A percentile compares a stretch with the other conserved stretches of the same genome.
These are phyloP conservation scores for zebrafish (Danio rerio) DNA, from an alignment of 2,113 vertebrate genomes.

Conservation along the genomic window GRCz12tu NC_133189.1:37134001-37134500, in stretches of 20 bases:
- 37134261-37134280: slow-evolving; percentile 38
- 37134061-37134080: slow-evolving; percentile 10
- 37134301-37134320: not conserved
- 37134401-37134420: slow-evolving; percentile 4
- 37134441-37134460: slow-evolving; percentile 55
- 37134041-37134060: not conserved
- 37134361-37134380: slow-evolving; percentile 33
- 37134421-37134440: slow-evolving; percentile 58
- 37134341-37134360: slow-evolving; percentile 47
- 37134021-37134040: not conserved
- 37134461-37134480: slow-evolving; percentile 63
- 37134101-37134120: slow-evolving; percentile 29
- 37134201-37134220: slow-evolving; percentile 56
- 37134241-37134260: slow-evolving; percentile 24
- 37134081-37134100: not conserved
- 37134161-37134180: slow-evolving; percentile 49
- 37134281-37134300: not conserved
- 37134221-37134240: slow-evolving; percentile 41
- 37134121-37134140: not conserved
- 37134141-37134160: slow-evolving; percentile 22
- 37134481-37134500: slow-evolving; percentile 55
- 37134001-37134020: not conserved
- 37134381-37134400: not conserved
- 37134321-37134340: slow-evolving; percentile 26
- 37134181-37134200: slow-evolving; percentile 49